Evolutionary conservation across 2,888 invertebrate species (phyloP).

Genomic region (Volucella inanis): DNA sequence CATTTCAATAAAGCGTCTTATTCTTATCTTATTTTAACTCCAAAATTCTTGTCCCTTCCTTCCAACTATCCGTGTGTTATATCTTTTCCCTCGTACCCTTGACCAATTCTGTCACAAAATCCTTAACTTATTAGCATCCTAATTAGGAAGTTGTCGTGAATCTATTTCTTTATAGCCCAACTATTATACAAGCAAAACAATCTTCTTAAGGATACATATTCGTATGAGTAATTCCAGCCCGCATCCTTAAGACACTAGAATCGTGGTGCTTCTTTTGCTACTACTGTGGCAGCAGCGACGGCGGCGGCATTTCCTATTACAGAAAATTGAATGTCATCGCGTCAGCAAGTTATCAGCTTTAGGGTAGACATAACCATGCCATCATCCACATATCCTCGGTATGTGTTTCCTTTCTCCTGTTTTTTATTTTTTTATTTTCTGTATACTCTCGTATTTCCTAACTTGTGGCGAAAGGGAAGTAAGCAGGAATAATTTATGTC

Average conservation of each 20-base stretch:
- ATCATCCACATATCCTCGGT: not conserved
- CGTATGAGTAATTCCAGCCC: constrained; percentile 24
- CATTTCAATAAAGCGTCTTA: too few relatives aligned
- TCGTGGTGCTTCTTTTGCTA: not conserved
- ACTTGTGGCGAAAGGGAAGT: constrained; percentile 64
- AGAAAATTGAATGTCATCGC: constrained; percentile 51
- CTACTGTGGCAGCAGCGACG: too few relatives aligned
- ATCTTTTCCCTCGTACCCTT: too few relatives aligned
- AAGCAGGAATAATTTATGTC: constrained; percentile 70
- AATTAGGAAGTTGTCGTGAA: constrained; percentile 55
- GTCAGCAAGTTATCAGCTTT: constrained; percentile 38
- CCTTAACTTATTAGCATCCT: constrained; percentile 41
- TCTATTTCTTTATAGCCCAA: constrained; percentile 14
- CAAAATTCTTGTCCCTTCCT: too few relatives aligned
- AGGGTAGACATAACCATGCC: constrained; percentile 20
- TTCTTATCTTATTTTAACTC: too few relatives aligned
- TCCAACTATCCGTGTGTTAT: too few relatives aligned
- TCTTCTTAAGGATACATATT: constrained; percentile 31
- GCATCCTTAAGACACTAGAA: constrained; percentile 23
- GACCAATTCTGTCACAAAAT: not conserved
- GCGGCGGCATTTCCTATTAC: not conserved
- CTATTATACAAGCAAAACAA: constrained; percentile 19
- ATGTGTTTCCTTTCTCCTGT: constrained; percentile 3
- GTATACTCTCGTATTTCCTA: constrained; percentile 46
- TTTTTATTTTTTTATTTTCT: not conserved